phyloP scores from a whole-genome alignment of 2,888 invertebrate species.

The Xestia rhomboidea region DNA sequence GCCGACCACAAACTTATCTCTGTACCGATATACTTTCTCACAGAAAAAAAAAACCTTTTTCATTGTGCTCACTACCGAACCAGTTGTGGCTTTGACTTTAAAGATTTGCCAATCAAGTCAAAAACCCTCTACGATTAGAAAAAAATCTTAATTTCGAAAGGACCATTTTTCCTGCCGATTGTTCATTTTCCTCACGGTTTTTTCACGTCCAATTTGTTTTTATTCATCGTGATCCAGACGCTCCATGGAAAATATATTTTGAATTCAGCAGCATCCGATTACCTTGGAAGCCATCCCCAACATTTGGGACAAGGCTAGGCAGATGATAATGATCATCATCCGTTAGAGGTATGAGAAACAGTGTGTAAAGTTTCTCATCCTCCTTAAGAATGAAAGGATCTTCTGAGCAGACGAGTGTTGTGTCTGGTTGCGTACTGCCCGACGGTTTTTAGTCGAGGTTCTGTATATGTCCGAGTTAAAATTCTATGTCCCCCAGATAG shows the following conservation, averaged over 20 bases:
- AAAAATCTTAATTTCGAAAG: too few species aligned
- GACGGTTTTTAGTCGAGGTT: not conserved
- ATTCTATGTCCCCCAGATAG: not conserved
- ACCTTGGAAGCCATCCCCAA: not conserved
- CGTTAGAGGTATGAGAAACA: not conserved
- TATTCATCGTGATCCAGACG: not conserved
- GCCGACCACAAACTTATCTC: not conserved
- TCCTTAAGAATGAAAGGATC: not conserved
- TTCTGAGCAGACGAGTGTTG: not conserved
- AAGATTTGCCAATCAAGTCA: too few species aligned
- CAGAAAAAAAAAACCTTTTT: not conserved
- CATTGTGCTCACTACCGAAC: not conserved
- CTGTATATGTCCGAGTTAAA: not conserved
- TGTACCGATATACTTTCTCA: not conserved
- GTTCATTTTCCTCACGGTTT: too few species aligned
- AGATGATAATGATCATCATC: not conserved
- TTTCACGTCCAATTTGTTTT: too few species aligned
- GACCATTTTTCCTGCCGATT: too few species aligned
- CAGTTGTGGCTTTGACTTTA: not conserved
- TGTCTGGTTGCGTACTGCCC: not conserved
- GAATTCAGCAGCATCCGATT: not conserved
- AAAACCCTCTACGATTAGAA: too few species aligned
- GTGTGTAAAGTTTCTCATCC: not conserved
- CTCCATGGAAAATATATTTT: not conserved
- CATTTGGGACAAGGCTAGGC: not conserved